These are phyloP conservation scores for Odontomachus brunneus DNA, from an alignment of 1,140 invertebrate species.

Conservation along the genomic window DNA sequence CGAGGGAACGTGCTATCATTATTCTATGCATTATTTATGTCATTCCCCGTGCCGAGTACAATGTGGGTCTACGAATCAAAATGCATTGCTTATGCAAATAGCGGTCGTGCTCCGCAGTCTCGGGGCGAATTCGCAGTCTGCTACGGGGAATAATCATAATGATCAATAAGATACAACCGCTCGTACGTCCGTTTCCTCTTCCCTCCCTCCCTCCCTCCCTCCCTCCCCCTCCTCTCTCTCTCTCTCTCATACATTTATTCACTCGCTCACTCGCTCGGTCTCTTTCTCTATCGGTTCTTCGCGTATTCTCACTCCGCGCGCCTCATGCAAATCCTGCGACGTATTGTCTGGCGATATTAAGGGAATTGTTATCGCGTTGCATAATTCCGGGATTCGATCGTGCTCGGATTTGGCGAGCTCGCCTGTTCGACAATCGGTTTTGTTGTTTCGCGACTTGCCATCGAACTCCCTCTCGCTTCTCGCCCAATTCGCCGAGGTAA, in stretches of 20 bases:
- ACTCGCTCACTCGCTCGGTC: background rate
- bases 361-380: conserved; percentile 75
- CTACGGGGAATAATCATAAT: conserved; percentile 80
- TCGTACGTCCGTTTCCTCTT: conserved; percentile 59
- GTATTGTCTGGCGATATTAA: conserved; percentile 74
- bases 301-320: conserved; percentile 29
- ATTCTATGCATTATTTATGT: conserved; percentile 85
- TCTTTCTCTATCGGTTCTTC: background rate
- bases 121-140: conserved; percentile 73
- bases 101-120: conserved; percentile 76
- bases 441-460: conserved; percentile 48
- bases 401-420: conserved; percentile 54
- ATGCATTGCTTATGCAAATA: conserved; percentile 85
- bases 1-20: conserved; percentile 75
- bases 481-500: conserved; percentile 22
- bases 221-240: background rate
- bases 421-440: conserved; percentile 16
- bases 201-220: background rate
- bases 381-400: conserved; percentile 71
- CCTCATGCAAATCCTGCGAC: conserved; percentile 73
- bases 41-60: conserved; percentile 76
- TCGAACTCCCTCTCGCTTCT: conserved; percentile 63
- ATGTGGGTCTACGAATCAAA: conserved; percentile 83
- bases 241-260: background rate
- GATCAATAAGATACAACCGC: conserved; percentile 80